Evolutionary conservation across 1,140 invertebrate genomes (phyloP).

Genomic region (Sycophaga agraensis): DNA sequence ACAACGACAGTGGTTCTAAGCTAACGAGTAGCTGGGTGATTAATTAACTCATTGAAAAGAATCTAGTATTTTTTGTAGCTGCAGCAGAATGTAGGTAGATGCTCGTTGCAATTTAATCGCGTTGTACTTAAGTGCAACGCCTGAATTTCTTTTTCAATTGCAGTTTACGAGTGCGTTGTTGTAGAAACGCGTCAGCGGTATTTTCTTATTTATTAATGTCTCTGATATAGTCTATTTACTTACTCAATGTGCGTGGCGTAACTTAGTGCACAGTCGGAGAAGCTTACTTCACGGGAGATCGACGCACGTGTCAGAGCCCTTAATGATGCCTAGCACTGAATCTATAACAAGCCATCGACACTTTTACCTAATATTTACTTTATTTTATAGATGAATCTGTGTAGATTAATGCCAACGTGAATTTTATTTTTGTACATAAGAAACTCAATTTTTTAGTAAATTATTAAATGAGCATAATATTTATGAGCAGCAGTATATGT

Average conservation of each 20-base stretch:
- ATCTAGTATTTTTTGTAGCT: too few species aligned
- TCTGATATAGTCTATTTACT: too few species aligned
- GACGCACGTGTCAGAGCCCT: slow-evolving; percentile 15
- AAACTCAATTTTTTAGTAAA: too few species aligned
- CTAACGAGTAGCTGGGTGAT: too few species aligned
- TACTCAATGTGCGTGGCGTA: slow-evolving; percentile 1
- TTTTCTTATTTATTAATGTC: background rate
- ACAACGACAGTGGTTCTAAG: too few species aligned
- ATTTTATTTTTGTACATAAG: background rate
- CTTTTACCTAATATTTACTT: background rate
- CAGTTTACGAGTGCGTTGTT: background rate
- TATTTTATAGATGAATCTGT: background rate
- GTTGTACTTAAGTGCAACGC: background rate
- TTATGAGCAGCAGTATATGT: too few species aligned
- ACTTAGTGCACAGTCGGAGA: slow-evolving; percentile 6
- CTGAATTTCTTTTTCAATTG: slow-evolving; percentile 10
- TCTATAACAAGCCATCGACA: background rate
- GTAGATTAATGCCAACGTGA: background rate
- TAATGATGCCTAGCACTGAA: background rate
- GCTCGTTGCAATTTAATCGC: background rate
- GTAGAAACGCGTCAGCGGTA: background rate
- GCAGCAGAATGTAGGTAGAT: background rate
- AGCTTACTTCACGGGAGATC: slow-evolving; percentile 20
- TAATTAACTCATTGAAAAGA: too few species aligned
- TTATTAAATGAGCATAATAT: too few species aligned